Conservation (phyloP, 2,888 invertebrate species). For the Heliconius ismenius region DNA sequence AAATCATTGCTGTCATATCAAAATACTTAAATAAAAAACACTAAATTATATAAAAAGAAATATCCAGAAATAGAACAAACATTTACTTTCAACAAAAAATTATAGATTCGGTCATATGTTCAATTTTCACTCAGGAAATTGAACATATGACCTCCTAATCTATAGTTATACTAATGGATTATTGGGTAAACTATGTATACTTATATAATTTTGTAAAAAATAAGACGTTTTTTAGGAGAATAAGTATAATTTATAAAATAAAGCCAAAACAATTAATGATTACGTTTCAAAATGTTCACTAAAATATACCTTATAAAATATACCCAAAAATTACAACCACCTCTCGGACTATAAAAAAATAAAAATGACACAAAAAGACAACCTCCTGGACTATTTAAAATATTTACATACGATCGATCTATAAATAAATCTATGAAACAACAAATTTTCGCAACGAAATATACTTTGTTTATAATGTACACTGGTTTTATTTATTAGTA, state of each 20-base stretch:
- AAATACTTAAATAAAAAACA: not conserved
- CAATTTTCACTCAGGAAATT: too few species aligned
- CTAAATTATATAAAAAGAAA: not conserved
- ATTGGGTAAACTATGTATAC: too few species aligned
- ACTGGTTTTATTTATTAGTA: constrained; percentile 1
- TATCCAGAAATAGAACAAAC: not conserved
- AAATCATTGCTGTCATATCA: not conserved
- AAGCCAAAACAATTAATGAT: too few species aligned
- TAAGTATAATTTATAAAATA: too few species aligned
- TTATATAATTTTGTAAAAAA: too few species aligned
- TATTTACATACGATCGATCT: constrained; percentile 18
- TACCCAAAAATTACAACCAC: not conserved
- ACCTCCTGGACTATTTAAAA: not conserved
- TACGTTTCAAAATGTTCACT: too few species aligned
- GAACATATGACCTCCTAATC: not conserved
- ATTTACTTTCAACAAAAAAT: not conserved
- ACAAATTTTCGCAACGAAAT: constrained; percentile 22
- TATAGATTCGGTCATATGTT: not conserved
- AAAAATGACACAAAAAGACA: not conserved
- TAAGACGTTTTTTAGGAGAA: too few species aligned
- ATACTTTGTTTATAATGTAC: constrained; percentile 10
- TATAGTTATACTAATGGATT: too few species aligned
- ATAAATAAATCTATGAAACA: constrained; percentile 20
- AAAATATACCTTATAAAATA: too few species aligned
- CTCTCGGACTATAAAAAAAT: not conserved